phyloP scores from a whole-genome alignment of 2,797 vertebrate genomes.

The Cephalopachus bancanus region DNA sequence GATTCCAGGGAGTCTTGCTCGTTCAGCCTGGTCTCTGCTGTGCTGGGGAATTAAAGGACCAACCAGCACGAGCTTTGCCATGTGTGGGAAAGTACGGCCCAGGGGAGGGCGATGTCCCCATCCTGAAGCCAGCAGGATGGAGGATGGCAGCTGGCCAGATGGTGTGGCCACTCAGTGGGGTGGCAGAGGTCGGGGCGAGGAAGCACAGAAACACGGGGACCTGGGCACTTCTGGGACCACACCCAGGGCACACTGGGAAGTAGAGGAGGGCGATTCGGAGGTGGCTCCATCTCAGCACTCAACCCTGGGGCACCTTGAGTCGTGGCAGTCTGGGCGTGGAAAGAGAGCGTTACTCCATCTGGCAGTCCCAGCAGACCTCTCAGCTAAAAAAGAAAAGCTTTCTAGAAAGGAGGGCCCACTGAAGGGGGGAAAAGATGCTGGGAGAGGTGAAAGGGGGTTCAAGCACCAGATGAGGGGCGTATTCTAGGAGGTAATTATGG shows the following conservation, averaged over 20 bases:
- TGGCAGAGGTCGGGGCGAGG: background rate
- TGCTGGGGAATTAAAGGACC: background rate
- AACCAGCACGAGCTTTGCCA: background rate
- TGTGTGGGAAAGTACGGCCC: background rate
- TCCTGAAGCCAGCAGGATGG: background rate
- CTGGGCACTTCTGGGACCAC: background rate
- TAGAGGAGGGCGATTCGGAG: background rate
- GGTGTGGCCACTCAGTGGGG: background rate
- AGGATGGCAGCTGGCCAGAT: too few relatives aligned
- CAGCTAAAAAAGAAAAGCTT: background rate
- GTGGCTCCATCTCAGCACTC: background rate
- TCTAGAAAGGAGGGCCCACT: background rate
- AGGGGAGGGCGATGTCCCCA: background rate
- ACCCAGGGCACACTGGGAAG: background rate
- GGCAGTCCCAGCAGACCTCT: background rate
- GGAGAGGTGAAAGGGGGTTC: background rate
- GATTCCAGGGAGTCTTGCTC: background rate
- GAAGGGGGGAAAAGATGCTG: background rate
- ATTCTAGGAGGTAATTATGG: background rate
- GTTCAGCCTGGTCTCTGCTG: background rate
- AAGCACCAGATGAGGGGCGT: background rate
- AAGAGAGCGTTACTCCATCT: background rate
- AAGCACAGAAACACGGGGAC: fast-evolving
- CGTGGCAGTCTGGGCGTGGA: fast-evolving
- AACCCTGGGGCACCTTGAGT: background rate